Percentiles rank a stretch among this genome's conserved stretches.
Conservation (phyloP, 2,888 invertebrate species). For the Allacma fusca region DNA sequence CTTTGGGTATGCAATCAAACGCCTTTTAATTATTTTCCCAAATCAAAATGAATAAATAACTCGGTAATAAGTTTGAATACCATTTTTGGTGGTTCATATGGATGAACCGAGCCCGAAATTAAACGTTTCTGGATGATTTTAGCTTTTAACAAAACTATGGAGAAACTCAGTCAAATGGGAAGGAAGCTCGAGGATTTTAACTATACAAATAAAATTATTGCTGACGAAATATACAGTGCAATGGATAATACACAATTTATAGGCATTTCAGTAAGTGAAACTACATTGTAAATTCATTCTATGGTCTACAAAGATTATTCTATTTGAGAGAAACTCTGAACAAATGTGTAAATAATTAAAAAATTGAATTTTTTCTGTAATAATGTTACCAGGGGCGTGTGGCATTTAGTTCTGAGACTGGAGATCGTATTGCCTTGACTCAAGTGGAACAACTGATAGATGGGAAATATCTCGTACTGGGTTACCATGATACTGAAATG, state of each 20-base stretch:
- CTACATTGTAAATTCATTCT: neutral
- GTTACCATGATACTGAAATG: slow-evolving; percentile 94
- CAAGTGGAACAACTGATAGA: slow-evolving; percentile 97
- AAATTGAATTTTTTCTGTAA: slow-evolving; percentile 63
- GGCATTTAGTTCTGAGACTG: slow-evolving; percentile 93
- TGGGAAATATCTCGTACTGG: slow-evolving; percentile 91
- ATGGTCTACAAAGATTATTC: too few relatives aligned
- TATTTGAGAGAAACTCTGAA: neutral
- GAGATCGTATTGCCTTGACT: slow-evolving; percentile 97
- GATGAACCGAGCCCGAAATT: too few relatives aligned
- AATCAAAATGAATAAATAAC: neutral
- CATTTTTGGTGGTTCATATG: too few relatives aligned
- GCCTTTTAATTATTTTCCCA: neutral
- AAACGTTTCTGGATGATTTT: too few relatives aligned
- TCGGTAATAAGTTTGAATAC: neutral
- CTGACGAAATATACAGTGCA: slow-evolving; percentile 94
- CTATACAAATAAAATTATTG: slow-evolving; percentile 93
- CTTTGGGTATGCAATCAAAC: slow-evolving; percentile 73
- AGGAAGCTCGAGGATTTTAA: slow-evolving; percentile 93
- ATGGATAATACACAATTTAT: slow-evolving; percentile 98
- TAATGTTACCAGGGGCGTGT: slow-evolving; percentile 84
- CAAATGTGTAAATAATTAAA: neutral
- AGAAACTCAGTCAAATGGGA: slow-evolving; percentile 79
- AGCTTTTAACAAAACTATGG: slow-evolving; percentile 98
- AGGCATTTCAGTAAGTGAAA: slow-evolving; percentile 92